Evolutionary conservation across 2,113 vertebrate species (phyloP), one percentile per base, ranked within the genome.

Genomic region (Pantherophis guttatus): DNA sequence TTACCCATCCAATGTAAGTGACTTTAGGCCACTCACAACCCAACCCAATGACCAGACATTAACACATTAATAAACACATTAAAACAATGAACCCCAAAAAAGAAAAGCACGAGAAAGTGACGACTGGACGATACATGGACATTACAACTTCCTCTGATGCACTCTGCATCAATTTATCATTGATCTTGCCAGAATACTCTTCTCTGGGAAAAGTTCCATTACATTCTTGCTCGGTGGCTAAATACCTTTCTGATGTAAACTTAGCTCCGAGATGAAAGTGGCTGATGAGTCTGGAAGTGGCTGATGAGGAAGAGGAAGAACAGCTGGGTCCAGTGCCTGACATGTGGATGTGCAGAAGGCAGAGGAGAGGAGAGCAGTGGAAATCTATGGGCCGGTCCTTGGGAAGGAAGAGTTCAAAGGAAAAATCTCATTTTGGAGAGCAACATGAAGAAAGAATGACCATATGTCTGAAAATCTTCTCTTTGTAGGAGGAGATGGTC

Each of bases 241-340:
- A 85, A 92, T 96, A 94, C 93, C 59, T 90, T 93, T 65, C 44
- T 29, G n/a, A 48, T 91, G 53, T 88, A 91, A 91, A 24, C 94
- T 90, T 65, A 62, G 59, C 24, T 26, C 24, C 0, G 7, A 0
- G 57, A 62, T 62, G 59, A 62, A 59, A 8, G 48, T 50, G 48
- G 48, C 6, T 50, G 5, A 50, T 50, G 48, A 50, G 48, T 50
- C 48, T 50, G 48, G 48, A 50, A 50, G 48, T 48, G 48, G 48
- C 48, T 50, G 48, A 50, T 50, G 48, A 50, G 48, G 48, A 50
- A 50, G 48, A 50, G 48, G 48, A 50, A 6, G 48, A 50, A 50
- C 48, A 7, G 48, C 48, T 50, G 48, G 48, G 48, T 50, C 48
- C 48, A 8, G 48, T 50, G 48, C 48, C 7, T 50, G 48, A 50